phyloP scores from a whole-genome alignment of 2,113 vertebrate genomes.

The Danio rerio region DNA sequence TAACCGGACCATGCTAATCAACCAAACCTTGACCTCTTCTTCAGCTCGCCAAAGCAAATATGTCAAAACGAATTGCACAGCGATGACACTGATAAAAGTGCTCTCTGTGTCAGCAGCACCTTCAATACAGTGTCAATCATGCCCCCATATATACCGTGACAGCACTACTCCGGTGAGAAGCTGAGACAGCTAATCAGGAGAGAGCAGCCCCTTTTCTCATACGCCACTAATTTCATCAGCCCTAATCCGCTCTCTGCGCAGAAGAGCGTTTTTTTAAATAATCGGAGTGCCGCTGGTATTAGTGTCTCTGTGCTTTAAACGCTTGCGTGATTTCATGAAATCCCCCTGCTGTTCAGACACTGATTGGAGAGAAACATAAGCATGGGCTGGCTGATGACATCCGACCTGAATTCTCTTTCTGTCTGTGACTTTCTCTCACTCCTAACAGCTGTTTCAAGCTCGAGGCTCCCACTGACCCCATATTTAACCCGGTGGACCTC shows the following conservation, averaged over 20 bases:
- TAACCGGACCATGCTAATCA: not conserved
- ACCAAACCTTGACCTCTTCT: conserved; percentile 2
- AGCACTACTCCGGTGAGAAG: not conserved
- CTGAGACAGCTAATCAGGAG: not conserved
- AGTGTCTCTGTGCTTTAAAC: conserved; percentile 1
- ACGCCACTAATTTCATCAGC: conserved; percentile 9
- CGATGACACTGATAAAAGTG: conserved; percentile 9
- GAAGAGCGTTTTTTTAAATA: conserved; percentile 13
- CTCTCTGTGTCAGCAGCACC: conserved; percentile 27
- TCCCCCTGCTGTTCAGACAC: conserved; percentile 27
- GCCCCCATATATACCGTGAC: not conserved
- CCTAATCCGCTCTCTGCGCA: not conserved
- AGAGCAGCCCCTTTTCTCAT: not conserved
- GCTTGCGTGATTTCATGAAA: conserved; percentile 19
- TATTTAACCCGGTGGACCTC: conserved; percentile 59
- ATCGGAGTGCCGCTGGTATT: not conserved
- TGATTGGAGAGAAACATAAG: conserved; percentile 32
- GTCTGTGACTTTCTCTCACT: conserved; percentile 24
- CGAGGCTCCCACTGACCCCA: conserved; percentile 1
- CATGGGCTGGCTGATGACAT: conserved; percentile 43
- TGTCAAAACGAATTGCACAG: not conserved
- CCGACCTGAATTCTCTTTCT: not conserved
- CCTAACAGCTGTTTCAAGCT: conserved; percentile 15
- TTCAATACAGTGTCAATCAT: conserved; percentile 27
- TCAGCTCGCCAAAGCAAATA: not conserved